Base-by-base conservation (phyloP, 1,140 invertebrate species). In the Sitobion miscanthi region DNA sequence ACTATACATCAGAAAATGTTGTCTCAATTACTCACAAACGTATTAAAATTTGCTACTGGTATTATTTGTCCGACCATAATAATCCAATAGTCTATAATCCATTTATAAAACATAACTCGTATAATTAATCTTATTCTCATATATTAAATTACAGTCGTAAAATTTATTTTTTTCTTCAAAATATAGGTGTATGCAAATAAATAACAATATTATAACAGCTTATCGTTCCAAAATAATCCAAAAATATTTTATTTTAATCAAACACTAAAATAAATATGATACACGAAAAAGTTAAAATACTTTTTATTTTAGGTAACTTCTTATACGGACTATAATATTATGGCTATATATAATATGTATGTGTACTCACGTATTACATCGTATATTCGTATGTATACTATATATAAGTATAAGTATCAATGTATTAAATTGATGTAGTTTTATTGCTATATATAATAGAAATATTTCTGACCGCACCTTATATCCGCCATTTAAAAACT, bases 401-500 rank as follows among this genome's bases (percentile, higher is more conserved):
- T 25, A 23, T 57, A 30, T 30, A 3, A 0, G 25, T 30, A 62
- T 9, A 17, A 21, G 2, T 11, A 62, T 62, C 30, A 69, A 69
- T 69, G 62, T 30, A 69, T n/a, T 69, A 69, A n/a, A 69, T 69
- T 69, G 30, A 14, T 77, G 62, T 77, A n/a, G 52, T 21, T 49
- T 30, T 25, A 1, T 30, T 77, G n/a, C n/a, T n/a, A n/a, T 35
- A n/a, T 35, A n/a, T n/a, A 77, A n/a, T 77, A n/a, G 30, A n/a
- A 17, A 83, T 45, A 45, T 3, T 69, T 77, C 6, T 49, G 21
- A 92, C 91, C 91, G 35, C 91, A 92, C 91, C 91, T 49, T 38
- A 38, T 38, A 85, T 92, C 91, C 91, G 77, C 69, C 91, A 85
- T 92, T 52, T 23, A 83, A 83, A 77, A 92, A 85, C 38, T 49